Conservation (phyloP, 1,140 invertebrate genomes). For the Thaumatotibia leucotreta region DNA sequence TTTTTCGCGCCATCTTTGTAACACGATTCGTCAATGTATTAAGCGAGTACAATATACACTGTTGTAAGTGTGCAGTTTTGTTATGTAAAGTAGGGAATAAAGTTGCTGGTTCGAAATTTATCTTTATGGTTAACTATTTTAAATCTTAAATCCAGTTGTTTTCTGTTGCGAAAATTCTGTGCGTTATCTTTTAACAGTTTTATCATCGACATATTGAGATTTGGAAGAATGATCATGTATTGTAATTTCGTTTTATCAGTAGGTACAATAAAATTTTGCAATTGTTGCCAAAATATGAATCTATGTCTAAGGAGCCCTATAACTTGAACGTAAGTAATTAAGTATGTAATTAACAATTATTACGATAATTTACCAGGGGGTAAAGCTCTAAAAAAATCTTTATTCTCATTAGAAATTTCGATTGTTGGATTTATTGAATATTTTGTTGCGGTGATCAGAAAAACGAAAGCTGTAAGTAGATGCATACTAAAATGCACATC, state of each 20-base stretch:
- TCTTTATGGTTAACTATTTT: background rate
- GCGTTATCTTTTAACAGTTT: background rate
- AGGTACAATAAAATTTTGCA: background rate
- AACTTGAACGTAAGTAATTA: too few relatives aligned
- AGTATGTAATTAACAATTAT: too few relatives aligned
- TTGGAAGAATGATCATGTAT: background rate
- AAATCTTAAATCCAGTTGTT: background rate
- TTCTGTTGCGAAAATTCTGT: background rate
- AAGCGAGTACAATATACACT: background rate
- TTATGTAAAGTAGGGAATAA: background rate
- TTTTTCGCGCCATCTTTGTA: background rate
- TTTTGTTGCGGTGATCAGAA: too few relatives aligned
- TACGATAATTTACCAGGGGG: too few relatives aligned
- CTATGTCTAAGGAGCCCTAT: too few relatives aligned
- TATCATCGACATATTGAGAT: conserved; percentile 7
- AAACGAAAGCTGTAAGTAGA: too few relatives aligned
- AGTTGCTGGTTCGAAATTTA: background rate
- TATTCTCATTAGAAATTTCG: too few relatives aligned
- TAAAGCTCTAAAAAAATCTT: too few relatives aligned
- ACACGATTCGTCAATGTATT: background rate
- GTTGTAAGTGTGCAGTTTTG: background rate
- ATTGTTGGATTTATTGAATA: too few relatives aligned
- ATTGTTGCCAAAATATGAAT: too few relatives aligned
- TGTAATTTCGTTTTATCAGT: background rate
- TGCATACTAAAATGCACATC: too few relatives aligned